Conservation (phyloP, 2,888 invertebrate genomes). For the Dasypolia templi region DNA sequence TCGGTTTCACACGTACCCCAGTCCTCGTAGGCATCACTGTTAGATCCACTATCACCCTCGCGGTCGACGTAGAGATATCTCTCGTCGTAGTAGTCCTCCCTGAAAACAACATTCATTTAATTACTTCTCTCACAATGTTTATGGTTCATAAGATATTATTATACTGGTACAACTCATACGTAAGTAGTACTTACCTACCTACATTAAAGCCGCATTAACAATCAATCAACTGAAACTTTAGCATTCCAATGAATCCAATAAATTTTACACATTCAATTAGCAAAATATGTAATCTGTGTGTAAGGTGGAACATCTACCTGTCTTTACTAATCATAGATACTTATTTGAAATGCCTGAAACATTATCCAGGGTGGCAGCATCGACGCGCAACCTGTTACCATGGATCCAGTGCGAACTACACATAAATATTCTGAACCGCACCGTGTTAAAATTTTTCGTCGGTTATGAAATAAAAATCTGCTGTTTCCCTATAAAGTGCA, state of each 20-base stretch:
- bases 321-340: not conserved
- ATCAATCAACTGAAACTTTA: no score
- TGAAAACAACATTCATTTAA: slow-evolving; percentile 12
- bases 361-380: no score
- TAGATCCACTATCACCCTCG: slow-evolving; percentile 51
- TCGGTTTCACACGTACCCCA: slow-evolving; percentile 36
- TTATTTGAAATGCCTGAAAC: not conserved
- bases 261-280: not conserved
- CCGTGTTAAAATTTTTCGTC: no score
- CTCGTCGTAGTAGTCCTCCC: slow-evolving; percentile 15
- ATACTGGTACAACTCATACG: not conserved
- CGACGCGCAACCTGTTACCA: no score
- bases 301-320: not conserved
- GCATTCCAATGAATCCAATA: no score
- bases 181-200: not conserved
- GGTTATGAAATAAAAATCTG: no score
- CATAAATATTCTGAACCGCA: no score
- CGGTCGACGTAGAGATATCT: not conserved
- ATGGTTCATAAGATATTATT: not conserved
- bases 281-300: not conserved
- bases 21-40: slow-evolving; percentile 46
- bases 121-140: not conserved
- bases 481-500: no score
- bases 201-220: not conserved
- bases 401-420: no score